Evolutionary conservation across 2,888 invertebrate genomes (phyloP).

Genomic region (Melanchra persicariae): DNA sequence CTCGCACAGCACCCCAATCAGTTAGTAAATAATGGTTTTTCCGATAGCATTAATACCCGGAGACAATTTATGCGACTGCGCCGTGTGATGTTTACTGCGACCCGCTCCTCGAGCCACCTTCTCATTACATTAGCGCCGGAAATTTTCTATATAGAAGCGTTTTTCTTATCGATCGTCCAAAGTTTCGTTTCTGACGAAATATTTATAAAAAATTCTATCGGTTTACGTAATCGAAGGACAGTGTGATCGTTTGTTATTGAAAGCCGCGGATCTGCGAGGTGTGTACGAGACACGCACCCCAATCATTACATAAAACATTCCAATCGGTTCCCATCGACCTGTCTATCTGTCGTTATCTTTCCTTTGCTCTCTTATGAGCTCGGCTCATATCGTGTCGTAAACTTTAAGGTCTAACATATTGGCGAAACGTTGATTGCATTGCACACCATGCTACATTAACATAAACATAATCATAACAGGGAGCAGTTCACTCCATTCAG

Average conservation of each 20-base stretch:
- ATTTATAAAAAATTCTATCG: conserved; percentile 82
- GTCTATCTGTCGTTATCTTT: conserved; percentile 52
- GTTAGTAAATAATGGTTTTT: conserved; percentile 80
- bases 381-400: conserved; percentile 4
- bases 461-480: conserved; percentile 42
- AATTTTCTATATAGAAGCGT: conserved; percentile 76
- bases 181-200: conserved; percentile 73
- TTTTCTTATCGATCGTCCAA: conserved; percentile 82
- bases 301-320: conserved; percentile 78
- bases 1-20: conserved; percentile 69
- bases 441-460: conserved; percentile 19
- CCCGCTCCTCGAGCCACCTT: conserved; percentile 69
- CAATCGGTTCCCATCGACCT: conserved; percentile 64
- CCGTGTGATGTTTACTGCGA: conserved; percentile 82
- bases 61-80: conserved; percentile 82
- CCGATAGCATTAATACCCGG: conserved; percentile 77
- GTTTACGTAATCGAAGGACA: conserved; percentile 87
- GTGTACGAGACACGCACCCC: conserved; percentile 70
- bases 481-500: conserved; percentile 10
- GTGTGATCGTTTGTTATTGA: conserved; percentile 78
- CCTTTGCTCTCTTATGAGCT: conserved; percentile 58
- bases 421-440: conserved; percentile 7
- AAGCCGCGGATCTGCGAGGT: conserved; percentile 75
- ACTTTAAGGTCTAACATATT: conserved; percentile 18
- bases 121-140: conserved; percentile 78